Base-by-base conservation (phyloP, 1,140 invertebrate genomes). In the Zaprionus africanus region DNA sequence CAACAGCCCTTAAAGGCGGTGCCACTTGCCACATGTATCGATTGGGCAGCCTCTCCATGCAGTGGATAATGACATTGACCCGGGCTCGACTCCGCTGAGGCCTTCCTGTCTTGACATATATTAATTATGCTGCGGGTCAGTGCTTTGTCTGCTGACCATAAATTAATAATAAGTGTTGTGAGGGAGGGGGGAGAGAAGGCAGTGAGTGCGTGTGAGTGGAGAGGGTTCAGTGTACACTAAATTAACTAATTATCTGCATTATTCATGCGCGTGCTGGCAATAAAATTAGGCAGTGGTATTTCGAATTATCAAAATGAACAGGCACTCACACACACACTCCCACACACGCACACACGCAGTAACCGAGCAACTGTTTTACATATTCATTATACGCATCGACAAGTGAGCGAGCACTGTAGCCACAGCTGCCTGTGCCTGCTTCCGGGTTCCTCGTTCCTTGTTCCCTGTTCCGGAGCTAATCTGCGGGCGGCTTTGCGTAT, bases 201-300 rank as follows among this genome's bases (percentile, higher is more conserved):
- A 19, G 34, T 41, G 49, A 41, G 49, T 31, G 54, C 63, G 43
- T 28, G 13, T 9, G 58, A 51, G 41, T 56, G 12, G 49, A 28
- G 62, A 17, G 60, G 57, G 83, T 80, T 84, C 82, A 67, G 36
- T 69, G 82, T 76, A 69, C 82, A 66, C 43, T 51, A 76, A 67
- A 83, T 77, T 69, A 72, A 70, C 80, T 75, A 81, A 83, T 83
- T 87, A 84, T 76, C 38, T 64, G 82, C 82, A 81, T 70, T 74
- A 74, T 74, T 84, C 64, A 77, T 63, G 65, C 57, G 53, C 28
- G 17, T 57, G n/a, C 26, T 5, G 51, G 49, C 41, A 78, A 41
- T 60, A 56, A 63, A 64, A 64, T 76, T 56, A 64, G 59, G 41
- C 26, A 54, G 49, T 36, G 46, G 22, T 43, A 65, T 57, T 36